Evolutionary conservation across 2,888 invertebrate genomes (phyloP), one percentile per base, ranked within the genome.

Genomic region (Habroteleia sp.): DNA sequence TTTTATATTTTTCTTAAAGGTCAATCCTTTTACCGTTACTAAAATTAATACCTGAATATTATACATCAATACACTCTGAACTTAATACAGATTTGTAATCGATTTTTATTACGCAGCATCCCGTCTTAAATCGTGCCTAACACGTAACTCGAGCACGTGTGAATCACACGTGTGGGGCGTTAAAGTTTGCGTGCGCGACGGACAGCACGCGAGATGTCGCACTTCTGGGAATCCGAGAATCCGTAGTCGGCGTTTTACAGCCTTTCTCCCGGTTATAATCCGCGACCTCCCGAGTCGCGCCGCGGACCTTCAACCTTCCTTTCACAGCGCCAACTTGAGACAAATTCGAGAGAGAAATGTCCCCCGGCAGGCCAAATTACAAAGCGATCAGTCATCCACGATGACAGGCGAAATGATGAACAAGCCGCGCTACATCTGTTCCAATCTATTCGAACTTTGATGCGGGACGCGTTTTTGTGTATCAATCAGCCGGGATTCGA

Each of bases 201-300:
- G 7, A 48, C 17, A n/a, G 48, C 58, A 42, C 58, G 58, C 42
- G 33, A 42, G 23, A 42, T 52, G 25, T 37, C 27, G 39, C 23
- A 10, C 27, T 54, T 11, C 20, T 3, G 13, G 33, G 31, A 31
- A 42, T 46, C 35, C 11, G 33, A 31, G 69, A 35, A 48, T 42
- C 39, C 58, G 35, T 56, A 46, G 42, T 23, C 42, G 74, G 11
- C 72, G 77, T 80, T 81, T 81, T 68, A 48, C 72, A 23, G 20
- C 77, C 81, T 81, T 80, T 82, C 78, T 77, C 71, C 11, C 3
- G 80, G 77, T 54, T 66, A 74, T 78, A 79, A 81, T 81, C 76
- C 79, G 65, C 74, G 76, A 79, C 77, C 79, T 62, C 14, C 62
- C 75, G 65, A 69, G 75, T 74, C 65, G 74, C 35, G 56, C 41